Conservation (phyloP, 2,888 invertebrate species). For the Spilarctia lutea region DNA sequence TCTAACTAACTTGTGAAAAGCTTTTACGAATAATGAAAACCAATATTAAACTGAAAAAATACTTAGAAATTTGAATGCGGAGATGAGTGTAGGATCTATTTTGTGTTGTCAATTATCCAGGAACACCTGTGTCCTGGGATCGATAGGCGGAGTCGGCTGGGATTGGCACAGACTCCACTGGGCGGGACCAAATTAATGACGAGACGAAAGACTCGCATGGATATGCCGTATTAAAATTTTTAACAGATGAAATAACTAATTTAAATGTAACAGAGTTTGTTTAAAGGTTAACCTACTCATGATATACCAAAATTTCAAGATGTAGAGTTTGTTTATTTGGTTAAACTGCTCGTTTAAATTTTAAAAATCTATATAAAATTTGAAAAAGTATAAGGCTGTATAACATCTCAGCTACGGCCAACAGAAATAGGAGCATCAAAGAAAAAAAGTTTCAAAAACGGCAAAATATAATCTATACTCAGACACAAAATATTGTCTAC, state of each 20-base stretch:
- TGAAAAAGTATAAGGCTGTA: too few relatives aligned
- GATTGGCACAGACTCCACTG: slow-evolving; percentile 65
- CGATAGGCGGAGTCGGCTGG: slow-evolving; percentile 74
- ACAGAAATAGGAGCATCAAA: too few relatives aligned
- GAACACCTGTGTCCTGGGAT: slow-evolving; percentile 77
- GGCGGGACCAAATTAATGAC: slow-evolving; percentile 69
- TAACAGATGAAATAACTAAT: not conserved
- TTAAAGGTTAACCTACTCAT: too few relatives aligned
- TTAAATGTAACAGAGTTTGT: not conserved
- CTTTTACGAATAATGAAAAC: not conserved
- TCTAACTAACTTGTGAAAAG: not conserved
- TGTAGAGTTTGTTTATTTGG: too few relatives aligned
- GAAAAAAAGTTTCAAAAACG: too few relatives aligned
- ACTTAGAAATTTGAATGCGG: slow-evolving; percentile 44
- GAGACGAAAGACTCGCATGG: slow-evolving; percentile 27
- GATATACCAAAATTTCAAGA: too few relatives aligned
- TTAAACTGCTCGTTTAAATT: too few relatives aligned
- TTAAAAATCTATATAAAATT: too few relatives aligned
- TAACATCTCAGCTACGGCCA: too few relatives aligned
- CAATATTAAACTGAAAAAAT: slow-evolving; percentile 23
- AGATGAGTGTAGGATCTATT: slow-evolving; percentile 49
- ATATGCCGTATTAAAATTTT: slow-evolving; percentile 1
- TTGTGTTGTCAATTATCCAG: slow-evolving; percentile 66
- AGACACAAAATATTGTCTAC: too few relatives aligned
- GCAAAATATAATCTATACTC: too few relatives aligned